These are phyloP conservation scores for Odocoileus virginianus DNA, from an alignment of 2,113 vertebrate genomes.

Conservation along the genomic window DNA sequence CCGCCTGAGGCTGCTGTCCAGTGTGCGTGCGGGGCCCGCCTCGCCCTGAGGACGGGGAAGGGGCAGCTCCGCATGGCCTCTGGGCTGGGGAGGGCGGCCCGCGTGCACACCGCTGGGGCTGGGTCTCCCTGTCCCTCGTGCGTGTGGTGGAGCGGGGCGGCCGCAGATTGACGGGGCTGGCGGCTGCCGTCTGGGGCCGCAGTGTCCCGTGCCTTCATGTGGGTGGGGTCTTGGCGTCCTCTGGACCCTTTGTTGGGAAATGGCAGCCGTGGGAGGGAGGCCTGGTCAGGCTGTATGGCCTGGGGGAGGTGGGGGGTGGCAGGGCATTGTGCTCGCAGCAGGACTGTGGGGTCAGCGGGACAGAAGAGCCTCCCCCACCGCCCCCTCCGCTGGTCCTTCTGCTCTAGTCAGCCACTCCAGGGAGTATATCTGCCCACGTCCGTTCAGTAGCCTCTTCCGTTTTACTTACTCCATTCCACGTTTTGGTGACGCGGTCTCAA, in stretches of 20 bases:
- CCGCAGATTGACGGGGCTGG: accelerated
- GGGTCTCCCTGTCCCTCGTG: no score
- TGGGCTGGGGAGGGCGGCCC: accelerated
- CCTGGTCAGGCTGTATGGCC: background rate
- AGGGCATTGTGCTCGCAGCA: accelerated
- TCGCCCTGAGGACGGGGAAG: background rate
- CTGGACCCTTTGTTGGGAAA: background rate
- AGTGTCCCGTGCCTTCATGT: background rate
- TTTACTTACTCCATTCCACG: accelerated
- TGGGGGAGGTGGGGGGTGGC: accelerated
- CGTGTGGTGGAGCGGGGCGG: background rate
- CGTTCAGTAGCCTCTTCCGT: accelerated
- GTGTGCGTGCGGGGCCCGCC: background rate
- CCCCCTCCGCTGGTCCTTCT: background rate
- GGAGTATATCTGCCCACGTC: accelerated
- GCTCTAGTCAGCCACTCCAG: background rate
- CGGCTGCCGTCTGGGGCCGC: accelerated
- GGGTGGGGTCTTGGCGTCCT: background rate
- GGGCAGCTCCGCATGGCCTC: background rate
- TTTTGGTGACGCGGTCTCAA: background rate
- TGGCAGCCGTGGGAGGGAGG: background rate
- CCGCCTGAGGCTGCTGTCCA: no score
- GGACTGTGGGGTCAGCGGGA: background rate
- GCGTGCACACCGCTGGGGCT: accelerated
- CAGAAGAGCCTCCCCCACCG: background rate